Percentiles rank a stretch among this genome's conserved stretches.
These are phyloP conservation scores for Drosophila kurseongensis DNA, from an alignment of 1,140 invertebrate species.

Conservation along the genomic window DNA sequence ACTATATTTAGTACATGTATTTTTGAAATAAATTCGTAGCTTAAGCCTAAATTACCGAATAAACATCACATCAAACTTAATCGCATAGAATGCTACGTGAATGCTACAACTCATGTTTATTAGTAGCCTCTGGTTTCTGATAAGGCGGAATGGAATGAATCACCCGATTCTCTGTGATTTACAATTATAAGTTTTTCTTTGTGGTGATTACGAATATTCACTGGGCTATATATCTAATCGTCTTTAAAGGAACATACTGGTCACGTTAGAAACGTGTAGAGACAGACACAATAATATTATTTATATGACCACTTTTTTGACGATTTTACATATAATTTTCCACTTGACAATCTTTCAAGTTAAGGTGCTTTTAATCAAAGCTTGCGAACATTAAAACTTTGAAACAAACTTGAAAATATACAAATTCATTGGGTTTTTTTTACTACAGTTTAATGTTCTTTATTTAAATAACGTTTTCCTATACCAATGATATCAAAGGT, in stretches of 20 bases:
- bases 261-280: constrained; percentile 7
- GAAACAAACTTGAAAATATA: too few relatives aligned
- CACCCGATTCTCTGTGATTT: constrained; percentile 36
- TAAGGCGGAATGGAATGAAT: constrained; percentile 31
- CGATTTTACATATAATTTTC: too few relatives aligned
- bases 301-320: too few relatives aligned
- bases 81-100: background rate
- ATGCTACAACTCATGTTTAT: constrained; percentile 21
- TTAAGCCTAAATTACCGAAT: constrained; percentile 18
- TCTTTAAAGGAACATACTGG: background rate
- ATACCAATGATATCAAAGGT: too few relatives aligned
- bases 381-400: too few relatives aligned
- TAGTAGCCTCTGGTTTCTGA: constrained; percentile 1
- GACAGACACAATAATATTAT: background rate
- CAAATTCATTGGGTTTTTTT: too few relatives aligned
- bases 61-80: constrained; percentile 22
- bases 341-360: too few relatives aligned
- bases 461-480: too few relatives aligned
- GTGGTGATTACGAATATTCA: too few relatives aligned
- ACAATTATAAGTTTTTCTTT: background rate
- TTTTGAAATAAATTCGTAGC: constrained; percentile 23
- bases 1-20: constrained; percentile 3
- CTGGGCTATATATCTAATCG: constrained; percentile 28
- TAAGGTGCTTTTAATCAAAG: too few relatives aligned
- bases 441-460: too few relatives aligned